A percentile compares a stretch with the other conserved stretches of the same genome.
These are phyloP conservation scores for Heliconius ethilla DNA, from an alignment of 2,888 invertebrate species.

Conservation along the genomic window DNA sequence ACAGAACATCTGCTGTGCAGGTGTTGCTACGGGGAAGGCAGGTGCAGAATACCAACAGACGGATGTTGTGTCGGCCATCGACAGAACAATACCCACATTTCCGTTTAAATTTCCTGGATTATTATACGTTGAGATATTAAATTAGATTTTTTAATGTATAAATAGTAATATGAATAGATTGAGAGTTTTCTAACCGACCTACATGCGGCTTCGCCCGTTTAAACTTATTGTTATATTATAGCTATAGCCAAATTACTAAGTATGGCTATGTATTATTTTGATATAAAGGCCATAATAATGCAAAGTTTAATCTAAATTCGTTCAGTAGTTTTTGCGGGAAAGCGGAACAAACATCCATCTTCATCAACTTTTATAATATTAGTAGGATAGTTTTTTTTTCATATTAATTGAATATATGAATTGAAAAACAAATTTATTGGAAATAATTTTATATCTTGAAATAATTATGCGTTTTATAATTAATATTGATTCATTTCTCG, in stretches of 20 bases:
- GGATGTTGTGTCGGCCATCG: constrained; percentile 48
- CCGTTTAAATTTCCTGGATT: constrained; percentile 9
- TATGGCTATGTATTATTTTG: too few species aligned
- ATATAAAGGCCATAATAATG: too few species aligned
- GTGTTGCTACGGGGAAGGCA: constrained; percentile 55
- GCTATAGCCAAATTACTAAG: too few species aligned
- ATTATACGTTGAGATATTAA: not conserved
- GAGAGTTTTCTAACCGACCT: not conserved
- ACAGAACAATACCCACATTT: constrained; percentile 13
- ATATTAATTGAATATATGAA: not conserved
- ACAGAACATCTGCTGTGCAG: constrained; percentile 70
- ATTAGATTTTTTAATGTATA: not conserved
- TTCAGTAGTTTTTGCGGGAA: too few species aligned
- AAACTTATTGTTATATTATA: too few species aligned
- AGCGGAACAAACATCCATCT: too few species aligned
- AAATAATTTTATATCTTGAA: not conserved
- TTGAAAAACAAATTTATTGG: not conserved
- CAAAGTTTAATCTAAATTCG: too few species aligned
- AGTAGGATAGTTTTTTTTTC: not conserved
- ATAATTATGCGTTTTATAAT: constrained; percentile 9
- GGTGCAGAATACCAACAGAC: constrained; percentile 51
- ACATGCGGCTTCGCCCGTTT: too few species aligned
- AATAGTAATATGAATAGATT: not conserved
- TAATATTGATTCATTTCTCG: constrained; percentile 48
- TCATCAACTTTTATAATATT: too few species aligned